A percentile compares a stretch with the other conserved stretches of the same genome.
These are phyloP conservation scores for Ia io DNA, from an alignment of 2,113 vertebrate genomes.

Conservation along the genomic window DNA sequence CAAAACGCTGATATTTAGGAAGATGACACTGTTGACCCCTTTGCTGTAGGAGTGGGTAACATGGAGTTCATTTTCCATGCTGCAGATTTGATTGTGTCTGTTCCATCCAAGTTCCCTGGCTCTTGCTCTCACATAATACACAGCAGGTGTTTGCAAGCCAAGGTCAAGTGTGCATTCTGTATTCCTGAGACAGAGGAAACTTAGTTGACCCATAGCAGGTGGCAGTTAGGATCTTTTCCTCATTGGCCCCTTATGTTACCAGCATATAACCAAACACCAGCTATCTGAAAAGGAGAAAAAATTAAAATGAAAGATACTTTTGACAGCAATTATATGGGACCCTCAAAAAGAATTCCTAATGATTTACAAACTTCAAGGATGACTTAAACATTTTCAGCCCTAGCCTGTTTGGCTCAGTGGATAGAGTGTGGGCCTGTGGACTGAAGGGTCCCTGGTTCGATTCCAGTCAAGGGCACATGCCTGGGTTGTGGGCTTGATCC, in stretches of 20 bases:
- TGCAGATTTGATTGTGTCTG: not conserved
- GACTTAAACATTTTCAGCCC: not conserved
- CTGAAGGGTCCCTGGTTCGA: no score
- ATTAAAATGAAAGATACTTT: not conserved
- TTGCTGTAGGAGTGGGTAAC: not conserved
- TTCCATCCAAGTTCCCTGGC: not conserved
- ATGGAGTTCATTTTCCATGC: not conserved
- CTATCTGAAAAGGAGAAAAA: not conserved
- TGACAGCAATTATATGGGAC: not conserved
- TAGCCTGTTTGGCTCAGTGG: no score
- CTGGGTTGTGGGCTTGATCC: no score
- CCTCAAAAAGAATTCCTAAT: slow-evolving; percentile 6
- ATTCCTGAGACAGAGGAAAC: not conserved
- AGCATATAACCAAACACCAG: not conserved
- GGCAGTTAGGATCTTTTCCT: not conserved
- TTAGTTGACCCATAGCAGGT: not conserved
- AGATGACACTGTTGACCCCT: not conserved
- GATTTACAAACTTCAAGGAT: not conserved
- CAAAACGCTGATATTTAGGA: not conserved
- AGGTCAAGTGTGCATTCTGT: not conserved
- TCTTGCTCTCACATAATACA: not conserved
- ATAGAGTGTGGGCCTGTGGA: no score
- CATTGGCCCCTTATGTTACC: not conserved
- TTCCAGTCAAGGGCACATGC: no score
- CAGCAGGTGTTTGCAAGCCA: slow-evolving; percentile 5